Base-by-base conservation (phyloP, 2,797 vertebrate genomes). In the Anomalospiza imberbis region DNA sequence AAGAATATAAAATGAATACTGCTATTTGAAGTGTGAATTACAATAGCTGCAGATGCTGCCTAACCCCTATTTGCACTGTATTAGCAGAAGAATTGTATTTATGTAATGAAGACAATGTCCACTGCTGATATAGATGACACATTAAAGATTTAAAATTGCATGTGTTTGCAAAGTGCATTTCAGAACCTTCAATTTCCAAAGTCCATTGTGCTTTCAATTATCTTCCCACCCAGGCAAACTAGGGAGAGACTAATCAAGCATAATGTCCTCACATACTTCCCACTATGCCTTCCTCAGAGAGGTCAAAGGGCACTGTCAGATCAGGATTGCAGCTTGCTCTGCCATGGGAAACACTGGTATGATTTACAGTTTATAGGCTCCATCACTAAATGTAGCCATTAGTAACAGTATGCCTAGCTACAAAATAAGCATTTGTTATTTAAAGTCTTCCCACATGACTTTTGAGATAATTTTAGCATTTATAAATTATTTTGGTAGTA, bases 171-270 rank as follows among this genome's bases (percentile, higher is more conserved):
- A 93, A 95, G 85, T 71, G 62, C 76, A 84, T 91, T 92, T 93
- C 79, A 94, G 93, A 96, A 88, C 89, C 93, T 91, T 93, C 89
- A 75, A 79, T 94, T 95, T 94, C 72, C 63, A 83, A 83, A 91
- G 81, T 77, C 93, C 87, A 90, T 96, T 94, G 94, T 96, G 93
- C 87, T 96, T 97, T 96, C 95, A 96, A 96, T 97, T 97, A 95
- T 93, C 93, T 97, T 95, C 85, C 91, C 93, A 94, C 96, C 68
- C 92, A 81, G 84, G 89, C 79, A 95, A 97, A 94, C 88, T 77
- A 88, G 77, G 65, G 89, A 96, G 74, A 94, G 80, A 94, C 94
- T 95, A 95, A 96, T 94, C 94, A 94, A 95, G 87, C 91, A 93
- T 96, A 94, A 91, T 95, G 77, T 97, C 92, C 61, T 90, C 84